Evolutionary conservation across 2,888 invertebrate species (phyloP).

Genomic region (Clanis bilineata): DNA sequence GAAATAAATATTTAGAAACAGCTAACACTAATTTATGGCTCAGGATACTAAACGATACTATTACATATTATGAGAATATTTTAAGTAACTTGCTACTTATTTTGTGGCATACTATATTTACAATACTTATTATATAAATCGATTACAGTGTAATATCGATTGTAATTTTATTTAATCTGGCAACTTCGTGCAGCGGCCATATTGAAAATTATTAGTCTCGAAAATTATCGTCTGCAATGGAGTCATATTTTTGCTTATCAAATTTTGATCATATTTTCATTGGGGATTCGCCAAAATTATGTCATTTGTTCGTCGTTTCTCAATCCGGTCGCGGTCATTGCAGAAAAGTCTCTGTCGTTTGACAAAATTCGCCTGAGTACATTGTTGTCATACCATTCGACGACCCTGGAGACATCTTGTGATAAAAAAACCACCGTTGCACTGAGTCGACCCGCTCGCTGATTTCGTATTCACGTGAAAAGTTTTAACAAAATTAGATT

Average conservation of each 20-base stretch:
- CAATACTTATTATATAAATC: neutral
- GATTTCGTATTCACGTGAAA: conserved; percentile 73
- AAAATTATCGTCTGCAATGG: conserved; percentile 80
- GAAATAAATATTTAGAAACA: too few relatives aligned
- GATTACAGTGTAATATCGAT: neutral
- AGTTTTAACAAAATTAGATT: conserved; percentile 68
- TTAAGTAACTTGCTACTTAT: too few relatives aligned
- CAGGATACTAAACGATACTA: too few relatives aligned
- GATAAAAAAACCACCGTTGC: conserved; percentile 70
- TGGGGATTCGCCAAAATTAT: conserved; percentile 78
- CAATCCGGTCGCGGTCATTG: conserved; percentile 71
- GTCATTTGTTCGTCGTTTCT: conserved; percentile 74
- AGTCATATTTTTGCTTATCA: conserved; percentile 78
- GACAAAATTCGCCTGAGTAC: conserved; percentile 74
- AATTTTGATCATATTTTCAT: conserved; percentile 73
- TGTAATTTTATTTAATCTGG: conserved; percentile 32
- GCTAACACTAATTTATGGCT: too few relatives aligned
- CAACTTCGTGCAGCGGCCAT: conserved; percentile 59
- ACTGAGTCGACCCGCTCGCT: conserved; percentile 60
- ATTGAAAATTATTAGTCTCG: conserved; percentile 68
- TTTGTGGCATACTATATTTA: too few relatives aligned
- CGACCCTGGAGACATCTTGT: conserved; percentile 82
- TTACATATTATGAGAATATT: too few relatives aligned
- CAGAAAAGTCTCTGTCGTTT: conserved; percentile 77
- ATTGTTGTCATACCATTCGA: conserved; percentile 66